Base-by-base conservation (phyloP, 2,888 invertebrate species). In the Sesia bembeciformis region DNA sequence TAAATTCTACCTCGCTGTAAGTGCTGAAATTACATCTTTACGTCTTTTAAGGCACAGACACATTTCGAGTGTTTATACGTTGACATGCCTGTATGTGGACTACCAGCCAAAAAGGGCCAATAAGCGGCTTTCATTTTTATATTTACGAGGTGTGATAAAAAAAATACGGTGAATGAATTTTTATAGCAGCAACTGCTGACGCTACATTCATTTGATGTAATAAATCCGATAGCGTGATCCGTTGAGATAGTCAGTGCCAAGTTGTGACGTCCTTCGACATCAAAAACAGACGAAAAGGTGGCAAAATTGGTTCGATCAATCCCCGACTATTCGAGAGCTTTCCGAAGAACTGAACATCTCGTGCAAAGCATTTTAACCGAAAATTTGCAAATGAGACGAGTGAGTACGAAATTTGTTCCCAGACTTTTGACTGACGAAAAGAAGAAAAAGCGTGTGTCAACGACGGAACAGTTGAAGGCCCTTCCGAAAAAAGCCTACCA, bases 221-320 rank as follows among this genome's bases (percentile, higher is more conserved):
- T 51, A 51, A 3, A 7, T 51, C 38, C 40, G 8, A 51, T 39
- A 51, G 39, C 8, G 38, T 51, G 52, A 40, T 51, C 8, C 5
- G 3, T 51, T 40, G 40, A 51, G 23, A 51, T 39, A 3, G 39
- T 40, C 39, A 51, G 39, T 51, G 1, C 8, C 40, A 51, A 51
- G 52, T 51, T 51, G 3, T 40, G n/a, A 52, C 52, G 40, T 52
- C 52, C 40, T 38, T 51, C 51, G 51, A 51, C 51, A n/a, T 51
- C 51, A 5, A 52, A 52, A 52, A 52, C 41, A 8, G 52, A 23
- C 4, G 52, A 52, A 52, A 52, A 52, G 0, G 40, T 52, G 52
- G 40, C 52, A 52, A 52, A 52, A 40, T 5, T 52, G 52, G 40
- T 51, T 3, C 51, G 49, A 8, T 49, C 49, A 38, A 49, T 8